Conservation (phyloP, 2,797 vertebrate genomes). For the Masticophis lateralis region DNA sequence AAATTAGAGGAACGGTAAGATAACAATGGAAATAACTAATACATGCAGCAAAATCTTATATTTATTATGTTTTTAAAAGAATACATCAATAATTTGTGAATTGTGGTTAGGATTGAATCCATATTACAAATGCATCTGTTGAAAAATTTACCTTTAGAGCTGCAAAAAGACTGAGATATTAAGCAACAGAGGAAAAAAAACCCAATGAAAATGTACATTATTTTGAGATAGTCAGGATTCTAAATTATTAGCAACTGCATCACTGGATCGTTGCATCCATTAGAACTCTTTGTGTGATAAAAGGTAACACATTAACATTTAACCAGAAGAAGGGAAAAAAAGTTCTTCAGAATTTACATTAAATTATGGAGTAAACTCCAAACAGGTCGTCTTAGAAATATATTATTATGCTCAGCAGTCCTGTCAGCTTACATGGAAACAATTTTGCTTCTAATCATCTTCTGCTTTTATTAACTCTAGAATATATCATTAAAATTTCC, state of each 20-base stretch:
- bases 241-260: conserved; percentile 41
- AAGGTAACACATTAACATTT: conserved; percentile 60
- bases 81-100: conserved; percentile 8
- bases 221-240: conserved; percentile 44
- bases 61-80: background rate
- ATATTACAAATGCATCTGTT: conserved; percentile 21
- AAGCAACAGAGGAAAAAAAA: background rate
- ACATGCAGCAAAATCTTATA: background rate
- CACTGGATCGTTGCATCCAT: conserved; percentile 43
- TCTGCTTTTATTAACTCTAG: conserved; percentile 74
- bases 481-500: conserved; percentile 78
- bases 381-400: conserved; percentile 72
- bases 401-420: conserved; percentile 76
- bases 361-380: conserved; percentile 76
- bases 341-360: conserved; percentile 75
- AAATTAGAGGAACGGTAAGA: background rate
- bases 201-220: background rate
- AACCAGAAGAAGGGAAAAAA: conserved; percentile 63
- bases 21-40: background rate
- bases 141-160: conserved; percentile 23
- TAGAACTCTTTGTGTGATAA: conserved; percentile 42
- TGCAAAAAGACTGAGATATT: background rate
- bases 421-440: conserved; percentile 74
- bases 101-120: conserved; percentile 24
- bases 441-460: conserved; percentile 75